Conservation (phyloP, 2,888 invertebrate species). For the Odiellus spinosus region DNA sequence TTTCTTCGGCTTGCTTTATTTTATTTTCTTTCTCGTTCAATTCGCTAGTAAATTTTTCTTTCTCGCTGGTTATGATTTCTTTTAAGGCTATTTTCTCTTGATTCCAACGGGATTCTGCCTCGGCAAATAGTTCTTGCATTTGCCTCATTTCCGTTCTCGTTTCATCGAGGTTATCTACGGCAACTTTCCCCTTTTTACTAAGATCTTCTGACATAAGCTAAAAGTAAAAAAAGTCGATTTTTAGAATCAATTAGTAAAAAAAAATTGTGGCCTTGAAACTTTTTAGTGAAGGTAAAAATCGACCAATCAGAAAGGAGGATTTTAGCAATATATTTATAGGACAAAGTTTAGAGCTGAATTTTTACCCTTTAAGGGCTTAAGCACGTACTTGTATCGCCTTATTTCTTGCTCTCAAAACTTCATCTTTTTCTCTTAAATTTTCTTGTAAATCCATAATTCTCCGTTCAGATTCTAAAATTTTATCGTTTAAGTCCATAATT, state of each 20-base stretch:
- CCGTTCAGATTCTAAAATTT: constrained; percentile 56
- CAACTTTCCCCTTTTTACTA: constrained; percentile 39
- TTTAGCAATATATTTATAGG: too few relatives aligned
- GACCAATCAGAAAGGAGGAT: too few relatives aligned
- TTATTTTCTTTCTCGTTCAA: constrained; percentile 35
- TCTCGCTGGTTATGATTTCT: constrained; percentile 36
- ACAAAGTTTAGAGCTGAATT: too few relatives aligned
- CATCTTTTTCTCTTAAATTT: constrained; percentile 62
- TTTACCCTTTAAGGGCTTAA: too few relatives aligned
- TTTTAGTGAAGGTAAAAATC: background rate
- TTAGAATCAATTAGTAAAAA: background rate
- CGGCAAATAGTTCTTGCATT: constrained; percentile 60
- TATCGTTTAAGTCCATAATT: constrained; percentile 47
- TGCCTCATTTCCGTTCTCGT: constrained; percentile 61
- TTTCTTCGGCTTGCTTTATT: constrained; percentile 24
- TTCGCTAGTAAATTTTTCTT: constrained; percentile 25
- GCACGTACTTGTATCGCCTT: constrained; percentile 40
- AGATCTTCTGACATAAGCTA: constrained; percentile 57
- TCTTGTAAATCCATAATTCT: constrained; percentile 63
- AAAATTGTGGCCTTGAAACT: background rate
- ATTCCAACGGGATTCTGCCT: constrained; percentile 52
- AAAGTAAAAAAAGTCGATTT: constrained; percentile 30
- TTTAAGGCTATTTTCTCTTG: constrained; percentile 44
- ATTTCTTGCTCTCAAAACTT: constrained; percentile 62
- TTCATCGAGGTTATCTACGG: constrained; percentile 55